phyloP scores from a whole-genome alignment of 92 coral and sea anemone species.

The Zoanthus solanderi region DNA sequence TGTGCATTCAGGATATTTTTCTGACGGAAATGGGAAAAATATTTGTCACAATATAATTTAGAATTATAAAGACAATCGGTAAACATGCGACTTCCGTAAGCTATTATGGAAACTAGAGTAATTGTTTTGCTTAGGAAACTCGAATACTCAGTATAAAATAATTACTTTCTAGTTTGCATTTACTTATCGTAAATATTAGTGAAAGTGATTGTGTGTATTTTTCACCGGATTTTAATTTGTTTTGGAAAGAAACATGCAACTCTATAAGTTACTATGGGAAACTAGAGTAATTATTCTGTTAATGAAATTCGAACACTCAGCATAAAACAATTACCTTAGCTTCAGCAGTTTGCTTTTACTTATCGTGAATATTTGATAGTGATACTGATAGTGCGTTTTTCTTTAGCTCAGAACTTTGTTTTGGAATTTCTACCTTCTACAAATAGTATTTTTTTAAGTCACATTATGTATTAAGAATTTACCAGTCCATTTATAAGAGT shows the following conservation, averaged over 20 bases:
- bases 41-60: not conserved
- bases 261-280: not conserved
- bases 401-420: too few relatives aligned
- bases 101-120: not conserved
- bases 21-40: not conserved
- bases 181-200: not conserved
- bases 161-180: slow-evolving; percentile 13
- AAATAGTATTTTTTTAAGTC: too few relatives aligned
- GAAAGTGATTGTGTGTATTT: not conserved
- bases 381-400: too few relatives aligned
- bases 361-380: not conserved
- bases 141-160: not conserved
- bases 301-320: too few relatives aligned
- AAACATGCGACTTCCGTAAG: slow-evolving; percentile 3
- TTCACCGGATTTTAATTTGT: not conserved
- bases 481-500: too few relatives aligned
- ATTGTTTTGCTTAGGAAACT: not conserved
- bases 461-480: too few relatives aligned
- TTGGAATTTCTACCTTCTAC: too few relatives aligned
- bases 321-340: not conserved
- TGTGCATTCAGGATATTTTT: not conserved
- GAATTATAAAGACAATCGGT: not conserved
- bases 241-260: not conserved
- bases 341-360: too few relatives aligned
- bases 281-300: too few relatives aligned